Percentiles rank a stretch among this genome's conserved stretches.
phyloP scores from a whole-genome alignment of 1,140 invertebrate species.

The Pogonognathellus flavescens region DNA sequence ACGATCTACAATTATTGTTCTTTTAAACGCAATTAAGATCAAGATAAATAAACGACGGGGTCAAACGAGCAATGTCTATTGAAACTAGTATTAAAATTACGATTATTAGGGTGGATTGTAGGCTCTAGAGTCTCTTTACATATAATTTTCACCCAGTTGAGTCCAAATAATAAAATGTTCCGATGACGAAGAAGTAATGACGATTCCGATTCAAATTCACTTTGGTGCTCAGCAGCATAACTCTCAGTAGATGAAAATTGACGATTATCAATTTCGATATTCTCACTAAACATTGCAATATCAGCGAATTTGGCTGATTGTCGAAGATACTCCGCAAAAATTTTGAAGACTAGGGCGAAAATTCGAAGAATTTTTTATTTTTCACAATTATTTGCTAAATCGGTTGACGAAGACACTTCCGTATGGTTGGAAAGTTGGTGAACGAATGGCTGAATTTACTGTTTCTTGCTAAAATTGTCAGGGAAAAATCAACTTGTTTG shows the following conservation, averaged over 20 bases:
- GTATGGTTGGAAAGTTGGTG: slow-evolving; percentile 49
- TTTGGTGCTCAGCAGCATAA: slow-evolving; percentile 32
- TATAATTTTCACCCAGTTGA: slow-evolving; percentile 57
- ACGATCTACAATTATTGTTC: slow-evolving; percentile 11
- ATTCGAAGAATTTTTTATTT: slow-evolving; percentile 17
- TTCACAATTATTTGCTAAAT: slow-evolving; percentile 20
- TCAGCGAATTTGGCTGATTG: slow-evolving; percentile 35
- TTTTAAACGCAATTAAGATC: slow-evolving; percentile 46
- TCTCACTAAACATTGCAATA: slow-evolving; percentile 59
- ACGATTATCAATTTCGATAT: slow-evolving; percentile 44
- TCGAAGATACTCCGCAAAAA: slow-evolving; percentile 1
- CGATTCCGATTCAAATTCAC: slow-evolving; percentile 39
- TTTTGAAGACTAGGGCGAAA: slow-evolving; percentile 12
- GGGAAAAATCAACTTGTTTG: background rate
- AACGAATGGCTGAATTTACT: slow-evolving; percentile 8
- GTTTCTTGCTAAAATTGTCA: slow-evolving; percentile 12
- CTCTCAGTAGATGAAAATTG: slow-evolving; percentile 39
- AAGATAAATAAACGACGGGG: slow-evolving; percentile 41
- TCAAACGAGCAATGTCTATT: slow-evolving; percentile 39
- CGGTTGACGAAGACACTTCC: slow-evolving; percentile 10
- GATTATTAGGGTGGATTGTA: slow-evolving; percentile 21
- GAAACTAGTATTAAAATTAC: slow-evolving; percentile 40
- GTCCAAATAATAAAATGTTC: slow-evolving; percentile 38
- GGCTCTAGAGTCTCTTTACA: slow-evolving; percentile 58
- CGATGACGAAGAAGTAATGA: background rate